phyloP scores from a whole-genome alignment of 1,140 invertebrate genomes.

The Drosophila watanabei region DNA sequence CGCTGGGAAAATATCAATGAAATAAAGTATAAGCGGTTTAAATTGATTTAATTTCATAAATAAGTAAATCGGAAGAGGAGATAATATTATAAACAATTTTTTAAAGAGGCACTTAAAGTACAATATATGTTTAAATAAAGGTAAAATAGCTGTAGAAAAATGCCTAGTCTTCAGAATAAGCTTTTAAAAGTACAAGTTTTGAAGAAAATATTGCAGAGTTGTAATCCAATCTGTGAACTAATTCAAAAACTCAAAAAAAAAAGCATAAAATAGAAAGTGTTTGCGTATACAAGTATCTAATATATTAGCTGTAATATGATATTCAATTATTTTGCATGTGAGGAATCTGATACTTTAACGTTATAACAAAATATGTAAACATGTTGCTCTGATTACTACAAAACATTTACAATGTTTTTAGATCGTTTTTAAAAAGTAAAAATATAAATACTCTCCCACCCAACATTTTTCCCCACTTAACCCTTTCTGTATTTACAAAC shows the following conservation, averaged over 20 bases:
- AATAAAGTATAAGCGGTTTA: not conserved
- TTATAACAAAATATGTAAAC: not conserved
- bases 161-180: not conserved
- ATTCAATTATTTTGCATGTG: not conserved
- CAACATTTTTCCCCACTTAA: not conserved
- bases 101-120: not conserved
- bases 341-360: not conserved
- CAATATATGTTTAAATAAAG: not conserved
- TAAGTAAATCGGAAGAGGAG: not conserved
- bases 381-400: too few species aligned
- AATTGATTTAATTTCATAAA: constrained; percentile 1
- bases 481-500: not conserved
- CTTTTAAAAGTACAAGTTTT: not conserved
- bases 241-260: not conserved
- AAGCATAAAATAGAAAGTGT: constrained; percentile 9
- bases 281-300: not conserved
- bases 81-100: not conserved
- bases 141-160: not conserved
- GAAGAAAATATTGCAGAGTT: not conserved
- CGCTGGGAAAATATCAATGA: constrained; percentile 6
- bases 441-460: not conserved
- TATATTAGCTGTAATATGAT: not conserved
- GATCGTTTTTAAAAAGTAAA: not conserved
- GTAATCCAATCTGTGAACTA: too few species aligned
- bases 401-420: not conserved